Evolutionary conservation across 2,888 invertebrate species (phyloP).

Genomic region (Liodrosophila aerea): DNA sequence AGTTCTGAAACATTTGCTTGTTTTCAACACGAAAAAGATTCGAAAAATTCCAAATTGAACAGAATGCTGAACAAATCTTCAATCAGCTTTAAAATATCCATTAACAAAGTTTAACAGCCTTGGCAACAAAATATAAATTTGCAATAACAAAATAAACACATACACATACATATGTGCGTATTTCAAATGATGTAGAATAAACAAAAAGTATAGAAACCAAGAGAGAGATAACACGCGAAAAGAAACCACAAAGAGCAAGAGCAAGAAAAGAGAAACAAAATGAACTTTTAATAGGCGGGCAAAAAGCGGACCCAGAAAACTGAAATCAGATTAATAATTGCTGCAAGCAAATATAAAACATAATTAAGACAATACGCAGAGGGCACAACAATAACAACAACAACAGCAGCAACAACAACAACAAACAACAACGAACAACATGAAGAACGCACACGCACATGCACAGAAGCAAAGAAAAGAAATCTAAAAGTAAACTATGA

Average conservation of each 20-base stretch:
- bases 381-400: constrained; percentile 18
- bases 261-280: constrained; percentile 14
- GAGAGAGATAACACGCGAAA: constrained; percentile 3
- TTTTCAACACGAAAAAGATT: neutral
- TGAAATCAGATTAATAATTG: constrained; percentile 58
- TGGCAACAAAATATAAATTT: constrained; percentile 19
- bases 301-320: constrained; percentile 22
- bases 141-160: constrained; percentile 15
- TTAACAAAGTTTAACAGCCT: constrained; percentile 50
- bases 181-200: constrained; percentile 37
- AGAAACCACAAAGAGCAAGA: constrained; percentile 20
- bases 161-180: constrained; percentile 1
- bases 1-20: constrained; percentile 10
- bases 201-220: constrained; percentile 8
- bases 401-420: constrained; percentile 31
- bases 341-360: constrained; percentile 53
- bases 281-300: constrained; percentile 39
- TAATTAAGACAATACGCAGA: constrained; percentile 56
- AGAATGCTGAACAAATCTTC: constrained; percentile 16
- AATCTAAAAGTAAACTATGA: constrained; percentile 73
- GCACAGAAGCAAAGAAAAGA: constrained; percentile 62
- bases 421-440: constrained; percentile 9
- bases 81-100: constrained; percentile 25
- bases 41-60: constrained; percentile 12
- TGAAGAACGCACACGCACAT: constrained; percentile 15